These are phyloP conservation scores for Pelobates cultripes DNA, from an alignment of 2,797 vertebrate species.

Conservation along the genomic window DNA sequence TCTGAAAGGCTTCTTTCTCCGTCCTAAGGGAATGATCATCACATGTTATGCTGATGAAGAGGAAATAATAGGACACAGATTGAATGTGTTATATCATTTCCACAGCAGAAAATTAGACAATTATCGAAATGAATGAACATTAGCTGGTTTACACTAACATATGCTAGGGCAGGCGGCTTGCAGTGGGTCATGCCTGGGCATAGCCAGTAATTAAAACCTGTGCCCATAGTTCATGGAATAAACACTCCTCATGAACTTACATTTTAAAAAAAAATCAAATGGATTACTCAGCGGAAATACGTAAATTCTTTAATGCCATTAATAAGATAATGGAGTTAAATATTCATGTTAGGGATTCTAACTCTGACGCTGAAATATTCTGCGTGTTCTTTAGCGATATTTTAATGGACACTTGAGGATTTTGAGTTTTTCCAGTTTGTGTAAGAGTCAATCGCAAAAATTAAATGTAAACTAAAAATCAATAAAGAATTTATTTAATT, in stretches of 20 bases:
- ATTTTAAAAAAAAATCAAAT: not conserved
- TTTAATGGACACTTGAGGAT: no score
- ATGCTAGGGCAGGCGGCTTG: slow-evolving; percentile 35
- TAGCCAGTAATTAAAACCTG: not conserved
- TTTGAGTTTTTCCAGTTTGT: no score
- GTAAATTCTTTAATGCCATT: not conserved
- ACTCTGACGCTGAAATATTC: no score
- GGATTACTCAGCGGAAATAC: not conserved
- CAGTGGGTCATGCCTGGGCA: slow-evolving; percentile 4
- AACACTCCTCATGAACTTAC: not conserved
- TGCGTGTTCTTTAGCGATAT: no score
- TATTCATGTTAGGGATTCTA: no score
- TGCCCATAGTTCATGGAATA: not conserved
- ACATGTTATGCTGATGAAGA: slow-evolving; percentile 19
- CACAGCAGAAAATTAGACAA: slow-evolving; percentile 11
- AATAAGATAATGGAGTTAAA: no score
- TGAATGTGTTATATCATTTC: slow-evolving; percentile 25
- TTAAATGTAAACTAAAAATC: no score
- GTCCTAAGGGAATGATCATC: not conserved
- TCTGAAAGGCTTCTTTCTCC: not conserved
- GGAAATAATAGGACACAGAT: slow-evolving; percentile 29
- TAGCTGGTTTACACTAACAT: slow-evolving; percentile 18
- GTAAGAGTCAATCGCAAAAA: no score
- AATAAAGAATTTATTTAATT: no score
- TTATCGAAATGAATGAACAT: slow-evolving; percentile 18